Evolutionary conservation across 2,797 vertebrate species (phyloP), one percentile per base, ranked within the genome.

Genomic region (Macropus fuliginosus): DNA sequence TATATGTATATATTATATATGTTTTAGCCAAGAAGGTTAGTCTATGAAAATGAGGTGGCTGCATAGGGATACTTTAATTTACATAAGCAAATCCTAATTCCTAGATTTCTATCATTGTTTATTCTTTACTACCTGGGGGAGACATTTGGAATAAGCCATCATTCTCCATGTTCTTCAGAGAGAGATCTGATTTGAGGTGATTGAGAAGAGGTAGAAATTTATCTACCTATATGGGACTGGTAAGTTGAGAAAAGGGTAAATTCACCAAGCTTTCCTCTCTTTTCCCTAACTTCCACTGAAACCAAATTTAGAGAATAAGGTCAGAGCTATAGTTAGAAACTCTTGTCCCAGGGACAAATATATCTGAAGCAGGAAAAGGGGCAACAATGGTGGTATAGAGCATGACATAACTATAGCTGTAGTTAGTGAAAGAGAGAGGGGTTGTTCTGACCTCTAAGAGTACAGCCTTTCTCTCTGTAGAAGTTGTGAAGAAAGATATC

Each of bases 11-110:
- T 52, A 5, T 52, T 52, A 52, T 52, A 52, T 52, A 21, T 31
- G 8, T 87, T 54, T 91, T 91, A 74, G 54, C 55, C 74, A 54
- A 66, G 94, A 40, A 59, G 91, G 90, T 94, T 94, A 62, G 91
- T 93, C 40, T 59, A 81, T 92, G 56, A 92, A 90, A 93, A 57
- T 10, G 56, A 93, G 55, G 62, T 21, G 11, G 0, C 31, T 91
- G 40, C 18, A n/a, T 1, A 91, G 56, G 4, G 21, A 31, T 28
- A 1, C 12, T 13, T 93, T 90, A 11, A 92, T 95, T 92, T 90
- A 5, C 34, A 21, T n/a, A 46, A 93, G 34, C 27, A n/a, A 54
- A 50, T 95, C 87, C 62, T 29, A 0, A 55, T 91, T 74, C 6
- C 55, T 91, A 14, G 40, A 29, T 16, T 94, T 40, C n/a, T 57